These are phyloP conservation scores for Resseliella maxima DNA, from an alignment of 2,888 invertebrate genomes.

Conservation along the genomic window DNA sequence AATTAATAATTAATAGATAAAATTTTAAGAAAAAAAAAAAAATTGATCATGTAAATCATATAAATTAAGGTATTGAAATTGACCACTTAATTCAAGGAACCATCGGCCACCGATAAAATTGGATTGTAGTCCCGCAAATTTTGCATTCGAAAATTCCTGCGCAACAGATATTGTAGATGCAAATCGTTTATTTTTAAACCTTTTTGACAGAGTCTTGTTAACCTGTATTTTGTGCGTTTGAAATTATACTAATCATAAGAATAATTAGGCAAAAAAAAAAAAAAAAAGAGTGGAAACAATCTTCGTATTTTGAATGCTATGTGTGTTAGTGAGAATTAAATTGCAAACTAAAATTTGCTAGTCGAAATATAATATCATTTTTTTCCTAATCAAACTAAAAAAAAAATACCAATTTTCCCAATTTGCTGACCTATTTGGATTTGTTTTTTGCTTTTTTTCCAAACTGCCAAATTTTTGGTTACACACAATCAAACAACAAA, in stretches of 20 bases:
- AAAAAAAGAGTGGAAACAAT: conserved; percentile 8
- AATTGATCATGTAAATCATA: background rate
- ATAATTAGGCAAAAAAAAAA: background rate
- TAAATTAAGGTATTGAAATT: too few relatives aligned
- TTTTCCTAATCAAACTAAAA: conserved; percentile 57
- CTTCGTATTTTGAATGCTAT: conserved; percentile 55
- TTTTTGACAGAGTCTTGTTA: too few relatives aligned
- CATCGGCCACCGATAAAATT: too few relatives aligned
- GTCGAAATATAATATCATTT: background rate
- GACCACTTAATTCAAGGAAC: too few relatives aligned
- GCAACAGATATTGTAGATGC: too few relatives aligned
- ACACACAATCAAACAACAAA: background rate
- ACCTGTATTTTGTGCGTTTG: too few relatives aligned
- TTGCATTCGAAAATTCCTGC: too few relatives aligned
- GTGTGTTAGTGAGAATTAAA: conserved; percentile 56
- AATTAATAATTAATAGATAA: too few relatives aligned
- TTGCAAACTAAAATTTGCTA: conserved; percentile 31
- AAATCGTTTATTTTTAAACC: too few relatives aligned
- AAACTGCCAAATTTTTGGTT: background rate
- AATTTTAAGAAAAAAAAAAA: background rate
- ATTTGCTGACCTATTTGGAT: conserved; percentile 56
- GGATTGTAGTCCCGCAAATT: too few relatives aligned
- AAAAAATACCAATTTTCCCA: conserved; percentile 6
- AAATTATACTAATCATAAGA: too few relatives aligned
- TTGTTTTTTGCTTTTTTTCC: conserved; percentile 57